Base-by-base conservation (phyloP, 2,888 invertebrate genomes). In the Andrena dorsata region DNA sequence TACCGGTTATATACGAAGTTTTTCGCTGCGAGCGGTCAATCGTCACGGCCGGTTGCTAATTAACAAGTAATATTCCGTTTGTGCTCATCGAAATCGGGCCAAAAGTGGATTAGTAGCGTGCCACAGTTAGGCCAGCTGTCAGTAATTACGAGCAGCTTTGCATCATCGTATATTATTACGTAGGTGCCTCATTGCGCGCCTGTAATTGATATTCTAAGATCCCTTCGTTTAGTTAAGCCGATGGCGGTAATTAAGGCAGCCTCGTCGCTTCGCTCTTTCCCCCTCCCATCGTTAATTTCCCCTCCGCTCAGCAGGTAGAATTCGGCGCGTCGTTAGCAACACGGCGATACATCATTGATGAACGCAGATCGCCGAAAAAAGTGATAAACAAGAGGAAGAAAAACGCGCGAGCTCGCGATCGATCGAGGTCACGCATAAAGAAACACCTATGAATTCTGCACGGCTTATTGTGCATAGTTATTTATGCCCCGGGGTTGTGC, bases 171-270 rank as follows among this genome's bases (percentile, higher is more conserved):
- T 49, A 41, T 58, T 30, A 35, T 83, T 82, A 76, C 74, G 16
- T 66, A 75, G 80, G 53, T 51, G 41, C 58, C 56, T 72, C 26
- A 76, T 76, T 72, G 49, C 75, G 26, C 49, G 41, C 8, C 13
- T 13, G 51, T 77, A 80, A 83, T 83, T 80, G 49, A 79, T 81
- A 78, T 75, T 84, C 76, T 61, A 83, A 81, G 83, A 83, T 82
- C 68, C 56, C 56, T 72, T 80, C 73, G 32, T 75, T 82, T 76
- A 79, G 65, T 60, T 56, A 41, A 76, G 61, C 8, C 65, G 28
- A 60, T 60, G 74, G 7, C 26, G 35, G 56, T 70, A 66, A 86
- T 83, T 83, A 56, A 73, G 16, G 41, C 66, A 30, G 8, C 13
- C 41, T 28, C 35, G 49, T 60, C 30, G 20, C n/a, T 70, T 70